Base-by-base conservation (phyloP, 2,113 vertebrate genomes). In the Tinamus guttatus region DNA sequence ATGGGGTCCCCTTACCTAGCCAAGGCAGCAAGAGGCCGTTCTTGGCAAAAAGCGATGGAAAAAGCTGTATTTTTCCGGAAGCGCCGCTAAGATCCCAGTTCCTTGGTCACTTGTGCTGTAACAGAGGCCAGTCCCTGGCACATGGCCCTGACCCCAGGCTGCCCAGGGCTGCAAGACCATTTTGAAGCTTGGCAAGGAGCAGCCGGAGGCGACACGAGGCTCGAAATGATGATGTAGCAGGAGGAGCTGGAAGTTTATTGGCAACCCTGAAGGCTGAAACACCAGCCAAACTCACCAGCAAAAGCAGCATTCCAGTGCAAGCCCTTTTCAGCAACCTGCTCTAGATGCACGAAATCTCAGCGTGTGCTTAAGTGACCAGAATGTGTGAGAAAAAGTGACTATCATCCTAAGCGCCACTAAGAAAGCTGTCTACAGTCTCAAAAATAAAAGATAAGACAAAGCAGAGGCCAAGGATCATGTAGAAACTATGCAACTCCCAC, bases 121-220 rank as follows among this genome's bases (percentile, higher is more conserved):
- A 20, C 2, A 62, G 18, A 41, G 2, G 3, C 32, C 4, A 0
- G 2, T 10, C 43, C 24, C 51, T 40, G 17, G 43, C 56, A 34
- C 24, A 59, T 20, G 71, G 77, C 51, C 54, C 76, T 22, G 38
- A 40, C 36, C 62, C 51, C 40, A 49, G 0, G 0, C 47, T 16
- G 8, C 13, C 41, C 56, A 11, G 16, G 40, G 69, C 1, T 19
- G 51, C 28, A 32, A 32, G 58, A 49, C 14, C 13, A 18, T 45
- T 45, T 10, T 43, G 75, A 73, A 79, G 24, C 65, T 47, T 58
- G 41, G 32, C 15, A 45, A 45, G 43, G n/a, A 28, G 45, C 19
- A 19, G 54, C 14, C 47, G 43, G 41, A 58, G 13, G 75, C 47
- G 28, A 1, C 68, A 20, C 8, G 19, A 45, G 36, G 45, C n/a